Conservation (phyloP, 2,113 vertebrate genomes). For the Gallinago paraguaiae region DNA sequence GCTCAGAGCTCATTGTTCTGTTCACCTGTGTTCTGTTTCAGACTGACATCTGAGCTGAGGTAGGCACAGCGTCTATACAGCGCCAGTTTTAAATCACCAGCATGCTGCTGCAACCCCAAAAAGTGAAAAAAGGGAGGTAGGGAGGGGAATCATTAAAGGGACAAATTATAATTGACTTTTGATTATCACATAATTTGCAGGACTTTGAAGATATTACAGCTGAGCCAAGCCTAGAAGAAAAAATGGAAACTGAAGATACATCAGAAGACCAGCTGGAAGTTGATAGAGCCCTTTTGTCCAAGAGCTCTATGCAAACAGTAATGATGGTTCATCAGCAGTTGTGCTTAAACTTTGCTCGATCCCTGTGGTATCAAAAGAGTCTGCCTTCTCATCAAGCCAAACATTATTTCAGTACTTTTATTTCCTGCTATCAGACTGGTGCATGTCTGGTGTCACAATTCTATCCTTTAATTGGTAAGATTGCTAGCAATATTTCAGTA, state of each 20-base stretch:
- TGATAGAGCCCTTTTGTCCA: constrained; percentile 71
- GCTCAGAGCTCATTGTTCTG: not conserved
- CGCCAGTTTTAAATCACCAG: not conserved
- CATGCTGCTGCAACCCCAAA: not conserved
- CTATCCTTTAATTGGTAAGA: constrained; percentile 90
- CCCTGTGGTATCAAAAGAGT: constrained; percentile 87
- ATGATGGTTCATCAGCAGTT: constrained; percentile 86
- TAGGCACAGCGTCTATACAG: not conserved
- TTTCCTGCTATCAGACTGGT: constrained; percentile 93
- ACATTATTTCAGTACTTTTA: constrained; percentile 83
- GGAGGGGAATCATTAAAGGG: not conserved
- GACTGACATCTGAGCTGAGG: not conserved
- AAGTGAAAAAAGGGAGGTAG: not conserved
- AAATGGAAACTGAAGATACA: constrained; percentile 63
- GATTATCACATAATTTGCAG: constrained; percentile 63
- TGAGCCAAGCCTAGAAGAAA: constrained; percentile 83
- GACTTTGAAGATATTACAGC: constrained; percentile 91
- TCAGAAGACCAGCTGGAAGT: constrained; percentile 50
- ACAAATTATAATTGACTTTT: not conserved
- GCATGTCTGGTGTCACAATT: constrained; percentile 85
- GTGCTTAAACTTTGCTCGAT: constrained; percentile 82
- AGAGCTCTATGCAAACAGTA: constrained; percentile 81
- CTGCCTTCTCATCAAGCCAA: constrained; percentile 71
- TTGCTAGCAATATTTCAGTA: not conserved
- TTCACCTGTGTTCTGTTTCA: not conserved